Conservation (phyloP, 1,140 invertebrate genomes). For the Zaprionus taronus region DNA sequence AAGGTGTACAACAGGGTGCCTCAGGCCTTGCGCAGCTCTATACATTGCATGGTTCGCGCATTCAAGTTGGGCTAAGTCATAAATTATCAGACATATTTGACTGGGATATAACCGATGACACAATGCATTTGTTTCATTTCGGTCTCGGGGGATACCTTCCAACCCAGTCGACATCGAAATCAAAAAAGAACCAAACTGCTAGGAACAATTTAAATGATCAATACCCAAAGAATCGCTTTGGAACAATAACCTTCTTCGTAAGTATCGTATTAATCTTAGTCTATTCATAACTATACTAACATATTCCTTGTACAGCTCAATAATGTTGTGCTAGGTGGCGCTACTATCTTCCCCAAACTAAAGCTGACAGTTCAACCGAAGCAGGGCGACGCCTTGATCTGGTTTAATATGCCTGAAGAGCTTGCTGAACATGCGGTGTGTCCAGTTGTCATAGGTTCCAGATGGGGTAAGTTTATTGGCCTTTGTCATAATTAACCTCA, state of each 20-base stretch:
- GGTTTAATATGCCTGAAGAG: slow-evolving; percentile 44
- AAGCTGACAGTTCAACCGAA: slow-evolving; percentile 34
- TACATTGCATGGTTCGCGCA: slow-evolving; percentile 4
- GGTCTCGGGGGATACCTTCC: slow-evolving; percentile 49
- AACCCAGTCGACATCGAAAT: background rate
- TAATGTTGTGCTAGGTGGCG: slow-evolving; percentile 52
- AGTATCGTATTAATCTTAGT: slow-evolving; percentile 1
- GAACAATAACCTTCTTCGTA: slow-evolving; percentile 49
- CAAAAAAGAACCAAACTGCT: background rate
- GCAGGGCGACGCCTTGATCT: slow-evolving; percentile 44
- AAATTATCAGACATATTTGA: slow-evolving; percentile 38
- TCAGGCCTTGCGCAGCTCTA: slow-evolving; percentile 86
- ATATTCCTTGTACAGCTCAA: slow-evolving; percentile 21
- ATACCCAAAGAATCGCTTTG: slow-evolving; percentile 25
- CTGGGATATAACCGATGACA: slow-evolving; percentile 5
- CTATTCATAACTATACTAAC: background rate
- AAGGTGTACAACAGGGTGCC: slow-evolving; percentile 4
- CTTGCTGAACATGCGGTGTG: slow-evolving; percentile 43
- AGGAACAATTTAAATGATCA: background rate
- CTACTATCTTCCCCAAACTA: slow-evolving; percentile 51
- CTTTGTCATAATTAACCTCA: background rate
- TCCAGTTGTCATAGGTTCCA: slow-evolving; percentile 50
- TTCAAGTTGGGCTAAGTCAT: slow-evolving; percentile 2
- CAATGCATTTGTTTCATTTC: slow-evolving; percentile 42
- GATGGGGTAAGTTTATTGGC: slow-evolving; percentile 44